A percentile compares a stretch with the other conserved stretches of the same genome.
Evolutionary conservation across 2,797 vertebrate genomes (phyloP).

Genomic region (Rhyacichthys aspro): DNA sequence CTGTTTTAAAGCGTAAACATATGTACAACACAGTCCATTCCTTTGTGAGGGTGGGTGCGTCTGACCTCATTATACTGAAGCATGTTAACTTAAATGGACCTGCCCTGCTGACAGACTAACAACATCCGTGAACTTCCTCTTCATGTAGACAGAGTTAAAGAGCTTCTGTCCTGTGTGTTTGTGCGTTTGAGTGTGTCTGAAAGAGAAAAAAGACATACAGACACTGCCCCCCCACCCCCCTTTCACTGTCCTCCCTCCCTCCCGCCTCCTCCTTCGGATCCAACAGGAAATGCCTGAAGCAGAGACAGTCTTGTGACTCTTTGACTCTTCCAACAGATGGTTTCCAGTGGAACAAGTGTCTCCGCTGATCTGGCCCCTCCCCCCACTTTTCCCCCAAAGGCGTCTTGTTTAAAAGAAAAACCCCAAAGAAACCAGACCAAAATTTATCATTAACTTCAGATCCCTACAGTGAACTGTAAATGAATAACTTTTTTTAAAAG

Average conservation of each 20-base stretch:
- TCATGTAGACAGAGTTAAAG: slow-evolving; percentile 28
- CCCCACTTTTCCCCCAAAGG: slow-evolving; percentile 61
- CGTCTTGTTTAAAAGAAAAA: slow-evolving; percentile 60
- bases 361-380: slow-evolving; percentile 63
- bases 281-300: slow-evolving; percentile 83
- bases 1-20: not conserved
- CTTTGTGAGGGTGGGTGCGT: slow-evolving; percentile 62
- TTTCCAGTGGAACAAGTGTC: slow-evolving; percentile 81
- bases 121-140: slow-evolving; percentile 45
- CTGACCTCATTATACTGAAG: slow-evolving; percentile 34
- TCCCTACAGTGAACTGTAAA: not conserved
- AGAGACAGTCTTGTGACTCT: slow-evolving; percentile 82
- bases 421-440: slow-evolving; percentile 32
- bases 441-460: not conserved
- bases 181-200: slow-evolving; percentile 35
- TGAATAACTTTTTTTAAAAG: not conserved
- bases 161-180: slow-evolving; percentile 39
- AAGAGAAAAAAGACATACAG: slow-evolving; percentile 57
- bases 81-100: slow-evolving; percentile 50
- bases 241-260: not conserved
- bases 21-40: slow-evolving; percentile 19
- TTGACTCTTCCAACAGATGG: slow-evolving; percentile 81
- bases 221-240: slow-evolving; percentile 23
- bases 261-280: slow-evolving; percentile 47
- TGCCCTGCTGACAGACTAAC: slow-evolving; percentile 59